A percentile compares a stretch with the other conserved stretches of the same genome.
These are phyloP conservation scores for Clarias laeviceps DNA, from an alignment of 2,797 vertebrate genomes.

Conservation along the genomic window DNA sequence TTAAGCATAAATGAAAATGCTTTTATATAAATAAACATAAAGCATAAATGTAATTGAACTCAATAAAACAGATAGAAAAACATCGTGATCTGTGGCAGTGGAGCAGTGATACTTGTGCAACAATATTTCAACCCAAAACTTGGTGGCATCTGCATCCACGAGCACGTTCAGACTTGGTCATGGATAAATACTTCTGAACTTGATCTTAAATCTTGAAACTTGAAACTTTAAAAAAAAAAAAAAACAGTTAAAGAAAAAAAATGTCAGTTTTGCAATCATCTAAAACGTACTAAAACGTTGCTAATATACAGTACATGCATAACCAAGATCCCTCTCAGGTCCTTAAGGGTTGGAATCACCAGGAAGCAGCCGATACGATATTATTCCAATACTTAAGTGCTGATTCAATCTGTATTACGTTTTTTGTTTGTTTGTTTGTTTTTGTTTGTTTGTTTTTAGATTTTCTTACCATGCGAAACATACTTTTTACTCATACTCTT, in stretches of 20 bases:
- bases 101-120: neutral
- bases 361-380: too few relatives aligned
- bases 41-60: too few relatives aligned
- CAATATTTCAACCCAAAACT: neutral
- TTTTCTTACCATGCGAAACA: too few relatives aligned
- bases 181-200: neutral
- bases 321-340: neutral
- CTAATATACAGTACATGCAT: neutral
- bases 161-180: neutral
- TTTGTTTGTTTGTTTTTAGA: too few relatives aligned
- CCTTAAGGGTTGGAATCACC: too few relatives aligned
- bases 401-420: too few relatives aligned
- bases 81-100: neutral
- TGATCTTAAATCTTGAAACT: neutral
- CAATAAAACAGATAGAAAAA: neutral
- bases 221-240: too few relatives aligned
- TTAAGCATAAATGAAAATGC: too few relatives aligned
- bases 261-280: neutral
- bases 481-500: too few relatives aligned
- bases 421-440: too few relatives aligned
- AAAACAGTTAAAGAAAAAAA: neutral
- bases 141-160: neutral
- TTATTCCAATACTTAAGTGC: too few relatives aligned
- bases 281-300: neutral
- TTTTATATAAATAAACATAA: too few relatives aligned